phyloP scores from a whole-genome alignment of 2,888 invertebrate species.

The Dendrolimus houi region DNA sequence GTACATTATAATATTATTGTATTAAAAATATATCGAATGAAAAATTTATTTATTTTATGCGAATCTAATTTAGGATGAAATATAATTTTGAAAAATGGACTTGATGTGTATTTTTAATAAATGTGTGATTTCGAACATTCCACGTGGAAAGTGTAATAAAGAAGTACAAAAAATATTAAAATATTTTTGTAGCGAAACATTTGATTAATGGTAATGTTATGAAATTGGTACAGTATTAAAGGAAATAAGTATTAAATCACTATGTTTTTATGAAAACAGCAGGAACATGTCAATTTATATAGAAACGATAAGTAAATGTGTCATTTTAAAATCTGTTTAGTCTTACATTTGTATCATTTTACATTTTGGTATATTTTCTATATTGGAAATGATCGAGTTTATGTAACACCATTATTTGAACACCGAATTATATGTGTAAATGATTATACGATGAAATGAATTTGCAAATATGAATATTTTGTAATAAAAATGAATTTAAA shows the following conservation, averaged over 20 bases:
- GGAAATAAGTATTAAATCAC: constrained; percentile 48
- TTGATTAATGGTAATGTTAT: constrained; percentile 45
- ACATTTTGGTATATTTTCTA: constrained; percentile 50
- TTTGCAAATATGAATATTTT: constrained; percentile 64
- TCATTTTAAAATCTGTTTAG: constrained; percentile 38
- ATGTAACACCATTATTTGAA: constrained; percentile 32
- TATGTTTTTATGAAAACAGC: constrained; percentile 8
- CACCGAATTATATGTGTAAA: constrained; percentile 25
- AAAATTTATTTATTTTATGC: constrained; percentile 60
- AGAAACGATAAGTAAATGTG: constrained; percentile 29
- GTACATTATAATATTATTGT: constrained; percentile 26
- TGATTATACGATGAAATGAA: constrained; percentile 43
- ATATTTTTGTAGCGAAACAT: constrained; percentile 68
- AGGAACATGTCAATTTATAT: constrained; percentile 39
- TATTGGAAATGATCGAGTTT: constrained; percentile 43
- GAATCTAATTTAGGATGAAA: constrained; percentile 40
- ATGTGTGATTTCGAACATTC: constrained; percentile 71
- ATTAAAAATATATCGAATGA: constrained; percentile 34
- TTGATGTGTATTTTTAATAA: constrained; percentile 52
- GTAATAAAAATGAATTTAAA: constrained; percentile 68
- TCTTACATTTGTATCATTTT: constrained; percentile 55
- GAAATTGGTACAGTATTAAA: constrained; percentile 67
- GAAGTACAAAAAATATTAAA: constrained; percentile 69
- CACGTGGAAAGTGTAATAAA: constrained; percentile 63
- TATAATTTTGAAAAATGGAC: constrained; percentile 37